A percentile compares a stretch with the other conserved stretches of the same genome.
Conservation (phyloP, 2,888 invertebrate genomes). For the Apamea crenata region DNA sequence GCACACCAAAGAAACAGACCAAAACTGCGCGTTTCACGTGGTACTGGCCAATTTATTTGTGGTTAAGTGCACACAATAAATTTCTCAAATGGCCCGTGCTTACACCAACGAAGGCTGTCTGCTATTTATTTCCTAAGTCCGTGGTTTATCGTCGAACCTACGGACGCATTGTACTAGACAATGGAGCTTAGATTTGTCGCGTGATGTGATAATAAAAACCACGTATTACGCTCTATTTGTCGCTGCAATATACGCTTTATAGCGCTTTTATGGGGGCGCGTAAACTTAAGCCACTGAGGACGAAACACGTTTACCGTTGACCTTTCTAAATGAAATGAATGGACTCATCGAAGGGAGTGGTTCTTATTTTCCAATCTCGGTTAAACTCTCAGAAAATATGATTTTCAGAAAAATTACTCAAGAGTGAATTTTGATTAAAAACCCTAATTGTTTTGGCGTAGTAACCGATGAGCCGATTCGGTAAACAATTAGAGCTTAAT, state of each 20-base stretch:
- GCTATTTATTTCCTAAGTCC: conserved; percentile 87
- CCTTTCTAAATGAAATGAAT: conserved; percentile 62
- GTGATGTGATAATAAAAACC: conserved; percentile 81
- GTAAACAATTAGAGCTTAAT: conserved; percentile 76
- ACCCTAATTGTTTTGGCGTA: conserved; percentile 77
- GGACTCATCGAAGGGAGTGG: conserved; percentile 30
- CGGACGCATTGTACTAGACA: conserved; percentile 80
- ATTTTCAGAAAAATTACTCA: conserved; percentile 71
- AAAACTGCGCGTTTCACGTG: conserved; percentile 81
- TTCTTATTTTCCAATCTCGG: conserved; percentile 62
- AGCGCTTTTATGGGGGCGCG: conserved; percentile 73
- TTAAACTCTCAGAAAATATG: conserved; percentile 63
- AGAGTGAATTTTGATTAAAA: conserved; percentile 73
- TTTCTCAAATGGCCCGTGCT: conserved; percentile 89
- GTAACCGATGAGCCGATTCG: conserved; percentile 72
- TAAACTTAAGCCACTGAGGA: conserved; percentile 73
- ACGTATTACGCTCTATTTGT: conserved; percentile 78
- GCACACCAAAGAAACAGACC: conserved; percentile 73
- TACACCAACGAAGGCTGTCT: conserved; percentile 85
- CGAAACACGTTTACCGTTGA: conserved; percentile 64
- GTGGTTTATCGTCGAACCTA: conserved; percentile 82
- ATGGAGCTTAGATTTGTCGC: conserved; percentile 82
- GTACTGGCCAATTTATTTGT: conserved; percentile 88
- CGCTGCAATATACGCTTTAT: conserved; percentile 77
- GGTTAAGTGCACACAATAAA: conserved; percentile 90